Conservation (phyloP, 1,140 invertebrate species). For the Trachelipus rathkii region DNA sequence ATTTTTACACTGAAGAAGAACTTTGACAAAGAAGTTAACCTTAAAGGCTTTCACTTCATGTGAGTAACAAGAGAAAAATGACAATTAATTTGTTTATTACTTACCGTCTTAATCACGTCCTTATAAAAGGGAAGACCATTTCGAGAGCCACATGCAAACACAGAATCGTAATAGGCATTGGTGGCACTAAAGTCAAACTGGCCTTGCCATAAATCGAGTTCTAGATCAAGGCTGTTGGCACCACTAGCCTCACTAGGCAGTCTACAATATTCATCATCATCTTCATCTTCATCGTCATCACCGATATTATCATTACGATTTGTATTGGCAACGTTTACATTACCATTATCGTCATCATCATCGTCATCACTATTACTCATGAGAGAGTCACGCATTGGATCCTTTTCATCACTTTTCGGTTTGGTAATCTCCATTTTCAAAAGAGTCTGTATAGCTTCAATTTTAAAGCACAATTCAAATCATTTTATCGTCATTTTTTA, state of each 20-base stretch:
- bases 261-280: neutral
- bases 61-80: too few species aligned
- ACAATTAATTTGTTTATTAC: neutral
- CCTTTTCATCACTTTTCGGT: constrained; percentile 16
- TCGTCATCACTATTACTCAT: constrained; percentile 38
- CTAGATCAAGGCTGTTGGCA: constrained; percentile 55
- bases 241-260: neutral
- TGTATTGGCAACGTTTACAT: constrained; percentile 17
- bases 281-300: neutral
- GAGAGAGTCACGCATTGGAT: constrained; percentile 37
- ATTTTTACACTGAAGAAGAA: too few species aligned
- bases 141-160: neutral
- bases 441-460: too few species aligned
- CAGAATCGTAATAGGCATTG: constrained; percentile 7
- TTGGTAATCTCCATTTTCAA: neutral
- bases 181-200: constrained; percentile 65
- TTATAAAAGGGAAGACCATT: constrained; percentile 31
- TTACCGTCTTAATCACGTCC: constrained; percentile 43
- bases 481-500: too few species aligned
- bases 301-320: neutral
- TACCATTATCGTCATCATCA: constrained; percentile 18
- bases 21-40: neutral
- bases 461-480: too few species aligned
- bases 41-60: neutral
- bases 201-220: constrained; percentile 79